Percentiles rank a stretch among this genome's conserved stretches.
These are phyloP conservation scores for Macropodus opercularis DNA, from an alignment of 2,797 vertebrate species.

Conservation along the genomic window DNA sequence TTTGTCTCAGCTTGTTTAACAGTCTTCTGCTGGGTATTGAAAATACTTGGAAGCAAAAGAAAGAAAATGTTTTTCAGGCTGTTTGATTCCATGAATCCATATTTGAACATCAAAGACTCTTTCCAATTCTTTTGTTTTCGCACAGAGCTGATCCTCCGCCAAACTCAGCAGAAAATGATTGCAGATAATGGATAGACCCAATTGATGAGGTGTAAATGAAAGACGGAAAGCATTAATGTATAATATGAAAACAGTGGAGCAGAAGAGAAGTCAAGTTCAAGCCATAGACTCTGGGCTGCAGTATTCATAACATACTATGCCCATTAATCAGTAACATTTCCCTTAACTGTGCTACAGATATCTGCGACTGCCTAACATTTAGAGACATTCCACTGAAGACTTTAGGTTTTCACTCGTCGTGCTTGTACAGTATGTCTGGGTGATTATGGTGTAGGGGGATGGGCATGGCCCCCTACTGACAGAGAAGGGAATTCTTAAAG, in stretches of 20 bases:
- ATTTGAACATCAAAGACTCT: constrained; percentile 3
- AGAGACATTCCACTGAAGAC: too few relatives aligned
- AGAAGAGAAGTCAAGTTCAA: not conserved
- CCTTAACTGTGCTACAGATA: not conserved
- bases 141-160: not conserved
- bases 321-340: not conserved
- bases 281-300: not conserved
- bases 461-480: too few relatives aligned
- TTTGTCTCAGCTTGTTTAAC: constrained; percentile 23
- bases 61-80: not conserved
- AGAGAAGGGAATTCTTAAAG: too few relatives aligned
- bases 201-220: not conserved
- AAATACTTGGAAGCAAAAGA: not conserved
- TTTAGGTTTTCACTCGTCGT: too few relatives aligned
- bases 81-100: constrained; percentile 1
- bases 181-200: not conserved
- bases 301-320: not conserved
- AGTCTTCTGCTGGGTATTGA: not conserved
- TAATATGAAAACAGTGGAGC: not conserved
- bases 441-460: too few relatives aligned
- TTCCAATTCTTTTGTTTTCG: constrained; percentile 4
- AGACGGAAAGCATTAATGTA: not conserved
- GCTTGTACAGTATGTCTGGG: too few relatives aligned
- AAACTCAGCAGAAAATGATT: not conserved
- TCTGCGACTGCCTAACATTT: not conserved